Base-by-base conservation (phyloP, 2,113 vertebrate genomes). In the Quiscalus mexicanus region DNA sequence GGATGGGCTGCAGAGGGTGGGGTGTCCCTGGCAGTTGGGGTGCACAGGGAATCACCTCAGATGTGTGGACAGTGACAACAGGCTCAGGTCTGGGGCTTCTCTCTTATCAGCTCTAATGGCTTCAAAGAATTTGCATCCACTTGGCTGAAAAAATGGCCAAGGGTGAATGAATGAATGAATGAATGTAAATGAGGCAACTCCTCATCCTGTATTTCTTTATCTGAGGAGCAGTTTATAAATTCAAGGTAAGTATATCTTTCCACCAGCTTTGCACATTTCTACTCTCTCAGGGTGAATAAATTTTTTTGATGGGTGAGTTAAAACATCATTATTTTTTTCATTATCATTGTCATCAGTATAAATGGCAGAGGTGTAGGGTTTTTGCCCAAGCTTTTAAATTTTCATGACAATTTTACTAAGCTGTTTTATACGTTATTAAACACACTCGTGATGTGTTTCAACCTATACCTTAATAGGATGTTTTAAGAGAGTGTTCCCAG, bases 371-470 rank as follows among this genome's bases (percentile, higher is more conserved):
- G 93, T 96, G 85, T 87, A 90, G 83, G 69, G 74, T 12, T 92
- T 96, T 96, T 95, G 92, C 92, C 93, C 92, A 79, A 94, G 92
- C 96, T 93, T 96, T 96, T 96, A 97, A 97, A 97, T 97, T 96
- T 96, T 97, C 96, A 96, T 96, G 96, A 96, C 93, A 96, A 96
- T 92, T 96, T 96, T 96, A 97, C 90, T 95, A 96, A 95, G 95
- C 92, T 93, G 89, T 94, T 96, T 97, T 96, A 96, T 96, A 96
- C 69, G 68, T 96, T 96, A 96, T 97, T 97, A 97, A 97, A 92
- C 93, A 96, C 96, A 95, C 65, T 83, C 60, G 59, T 96, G 83
- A 96, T 96, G 95, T 96, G 95, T 96, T 96, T 96, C 95, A 89
- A 92, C 86, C 80, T 87, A 27, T 39, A 76, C 73, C 73, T 96